Conservation (phyloP, 2,113 vertebrate genomes). For the Chelonoidis abingdonii region DNA sequence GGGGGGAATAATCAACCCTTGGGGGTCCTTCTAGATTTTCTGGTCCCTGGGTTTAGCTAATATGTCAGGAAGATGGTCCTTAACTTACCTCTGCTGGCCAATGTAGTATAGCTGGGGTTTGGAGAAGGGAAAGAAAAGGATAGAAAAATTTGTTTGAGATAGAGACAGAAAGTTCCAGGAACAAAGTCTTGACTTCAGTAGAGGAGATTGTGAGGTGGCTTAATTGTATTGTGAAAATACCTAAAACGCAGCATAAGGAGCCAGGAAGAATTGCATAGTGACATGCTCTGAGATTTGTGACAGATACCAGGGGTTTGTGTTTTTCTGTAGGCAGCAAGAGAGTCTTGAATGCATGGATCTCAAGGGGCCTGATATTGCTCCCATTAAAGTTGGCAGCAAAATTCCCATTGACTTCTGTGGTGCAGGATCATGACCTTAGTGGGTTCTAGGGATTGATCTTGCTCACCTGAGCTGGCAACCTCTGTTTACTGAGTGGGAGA, state of each 20-base stretch:
- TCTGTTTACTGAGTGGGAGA: background rate
- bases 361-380: background rate
- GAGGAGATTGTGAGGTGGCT: accelerated
- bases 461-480: background rate
- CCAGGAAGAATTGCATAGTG: background rate
- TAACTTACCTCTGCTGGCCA: background rate
- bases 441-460: background rate
- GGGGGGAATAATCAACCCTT: background rate
- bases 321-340: background rate
- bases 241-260: accelerated
- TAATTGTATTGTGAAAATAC: background rate
- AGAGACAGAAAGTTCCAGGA: background rate
- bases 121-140: background rate
- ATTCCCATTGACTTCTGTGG: background rate
- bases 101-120: background rate
- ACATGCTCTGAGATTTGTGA: background rate
- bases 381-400: background rate
- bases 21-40: constrained; percentile 38
- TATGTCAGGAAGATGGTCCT: background rate
- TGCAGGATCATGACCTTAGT: accelerated
- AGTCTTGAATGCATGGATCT: background rate
- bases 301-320: background rate
- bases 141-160: background rate
- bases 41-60: too few relatives aligned
- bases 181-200: background rate